Conservation (phyloP, 2,797 vertebrate species). For the Petrocephalus sullivani region DNA sequence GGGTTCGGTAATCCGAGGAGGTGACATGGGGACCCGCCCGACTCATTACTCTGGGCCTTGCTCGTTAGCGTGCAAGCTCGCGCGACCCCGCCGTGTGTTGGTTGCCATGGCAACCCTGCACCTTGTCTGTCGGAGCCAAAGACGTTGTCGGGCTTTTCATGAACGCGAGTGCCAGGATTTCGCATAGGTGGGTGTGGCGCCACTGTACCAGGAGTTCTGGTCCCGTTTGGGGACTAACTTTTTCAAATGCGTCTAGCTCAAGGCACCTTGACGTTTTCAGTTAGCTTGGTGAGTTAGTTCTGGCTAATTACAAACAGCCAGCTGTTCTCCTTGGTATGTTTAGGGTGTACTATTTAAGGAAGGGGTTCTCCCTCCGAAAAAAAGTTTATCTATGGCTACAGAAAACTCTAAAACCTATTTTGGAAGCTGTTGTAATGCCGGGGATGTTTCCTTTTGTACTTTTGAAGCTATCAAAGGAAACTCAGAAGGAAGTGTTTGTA, state of each 20-base stretch:
- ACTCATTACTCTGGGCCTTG: slow-evolving; percentile 3
- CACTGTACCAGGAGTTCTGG: background rate
- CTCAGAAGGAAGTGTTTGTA: slow-evolving; percentile 38
- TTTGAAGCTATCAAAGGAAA: slow-evolving; percentile 24
- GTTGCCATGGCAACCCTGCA: slow-evolving; percentile 50
- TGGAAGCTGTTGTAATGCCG: background rate
- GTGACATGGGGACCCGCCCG: background rate
- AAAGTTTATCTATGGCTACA: background rate
- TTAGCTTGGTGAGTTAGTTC: background rate
- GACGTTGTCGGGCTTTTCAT: slow-evolving; percentile 13
- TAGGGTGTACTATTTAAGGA: background rate
- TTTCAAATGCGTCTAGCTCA: background rate
- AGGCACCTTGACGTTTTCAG: background rate
- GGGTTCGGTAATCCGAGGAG: background rate
- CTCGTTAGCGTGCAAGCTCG: background rate
- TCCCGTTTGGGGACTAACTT: background rate
- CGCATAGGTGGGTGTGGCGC: slow-evolving; percentile 22
- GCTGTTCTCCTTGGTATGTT: background rate
- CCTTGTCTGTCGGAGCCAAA: slow-evolving; percentile 42
- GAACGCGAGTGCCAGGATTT: slow-evolving; percentile 53
- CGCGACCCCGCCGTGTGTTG: slow-evolving; percentile 46
- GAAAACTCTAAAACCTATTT: background rate
- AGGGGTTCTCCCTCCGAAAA: background rate
- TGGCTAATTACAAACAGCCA: background rate
- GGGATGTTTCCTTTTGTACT: background rate